Evolutionary conservation across 2,888 invertebrate species (phyloP).

Genomic region (Labia minor): DNA sequence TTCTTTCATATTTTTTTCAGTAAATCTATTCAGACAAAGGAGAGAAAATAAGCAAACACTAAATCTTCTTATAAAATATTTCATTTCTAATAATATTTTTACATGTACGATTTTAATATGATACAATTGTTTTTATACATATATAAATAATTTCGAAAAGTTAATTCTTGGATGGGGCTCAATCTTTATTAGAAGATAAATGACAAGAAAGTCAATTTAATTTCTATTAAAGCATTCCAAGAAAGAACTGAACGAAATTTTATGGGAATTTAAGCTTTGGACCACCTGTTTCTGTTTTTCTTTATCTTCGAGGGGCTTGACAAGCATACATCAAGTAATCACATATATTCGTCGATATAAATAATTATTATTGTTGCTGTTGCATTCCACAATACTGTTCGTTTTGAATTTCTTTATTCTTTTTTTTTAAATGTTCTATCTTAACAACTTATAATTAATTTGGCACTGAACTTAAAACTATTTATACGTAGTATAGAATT

Average conservation of each 20-base stretch:
- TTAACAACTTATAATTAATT: not conserved
- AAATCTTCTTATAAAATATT: not conserved
- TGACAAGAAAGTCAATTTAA: not conserved
- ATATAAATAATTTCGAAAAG: not conserved
- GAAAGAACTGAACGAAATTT: not conserved
- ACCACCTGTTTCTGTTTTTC: not conserved
- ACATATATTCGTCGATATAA: not conserved
- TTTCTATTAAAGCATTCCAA: not conserved
- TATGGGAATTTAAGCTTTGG: not conserved
- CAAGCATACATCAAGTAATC: not conserved
- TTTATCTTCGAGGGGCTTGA: not conserved
- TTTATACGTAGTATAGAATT: no score
- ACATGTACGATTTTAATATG: not conserved
- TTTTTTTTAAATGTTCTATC: not conserved
- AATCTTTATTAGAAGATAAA: not conserved
- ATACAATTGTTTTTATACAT: conserved; percentile 5
- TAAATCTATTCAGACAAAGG: no score
- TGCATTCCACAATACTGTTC: not conserved
- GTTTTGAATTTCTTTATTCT: not conserved
- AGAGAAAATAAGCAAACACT: not conserved
- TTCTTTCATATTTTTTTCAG: no score
- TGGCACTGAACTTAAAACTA: conserved; percentile 1
- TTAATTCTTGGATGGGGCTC: not conserved
- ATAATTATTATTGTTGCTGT: not conserved
- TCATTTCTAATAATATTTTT: not conserved